Evolutionary conservation across 2,797 vertebrate species (phyloP), one percentile per base, ranked within the genome.

Genomic region (Malacoraja senta): DNA sequence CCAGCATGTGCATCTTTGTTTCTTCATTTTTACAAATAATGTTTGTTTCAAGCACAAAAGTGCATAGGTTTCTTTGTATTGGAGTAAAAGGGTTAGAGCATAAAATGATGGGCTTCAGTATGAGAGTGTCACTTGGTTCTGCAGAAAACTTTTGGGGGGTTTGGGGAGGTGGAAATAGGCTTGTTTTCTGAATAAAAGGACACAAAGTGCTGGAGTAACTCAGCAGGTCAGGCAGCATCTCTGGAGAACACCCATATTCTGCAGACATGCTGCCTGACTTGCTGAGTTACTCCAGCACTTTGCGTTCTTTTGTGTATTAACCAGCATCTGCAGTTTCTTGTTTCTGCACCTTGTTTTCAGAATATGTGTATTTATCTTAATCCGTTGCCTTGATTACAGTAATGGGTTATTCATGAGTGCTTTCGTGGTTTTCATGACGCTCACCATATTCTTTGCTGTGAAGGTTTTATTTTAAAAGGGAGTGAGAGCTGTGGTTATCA

Each of bases 1-100:
- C 44, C 44, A 53, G 44, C 44, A 53, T 6, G 44, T 53, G 44
- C 44, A 53, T 53, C 44, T 53, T 53, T 6, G 44, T 53, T 53
- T 53, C 44, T 53, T 53, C 4, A 53, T 53, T 53, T 53, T 86
- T 86, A n/a, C 15, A 86, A 32, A 86, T 86, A 32, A 44, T 58
- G 58, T 32, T 86, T 65, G 83, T 86, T 86, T 86, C 83, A 86
- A 8, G 29, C 83, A 65, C 61, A 86, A 86, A 63, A 65, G 61
- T 65, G 61, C 58, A 63, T 58, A 63, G 13, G 83, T 86, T 32
- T 17, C 61, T 86, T 86, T 63, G 83, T 86, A 29, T 86, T 65
- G 4, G 61, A 63, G 7, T 63, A 86, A 65, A 86, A 65, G 29
- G 83, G 83, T 86, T 29, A 65, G 83, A 32, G n/a, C 61, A 65